Evolutionary conservation across 2,113 vertebrate species (phyloP).

Genomic region (Saccopteryx bilineata): DNA sequence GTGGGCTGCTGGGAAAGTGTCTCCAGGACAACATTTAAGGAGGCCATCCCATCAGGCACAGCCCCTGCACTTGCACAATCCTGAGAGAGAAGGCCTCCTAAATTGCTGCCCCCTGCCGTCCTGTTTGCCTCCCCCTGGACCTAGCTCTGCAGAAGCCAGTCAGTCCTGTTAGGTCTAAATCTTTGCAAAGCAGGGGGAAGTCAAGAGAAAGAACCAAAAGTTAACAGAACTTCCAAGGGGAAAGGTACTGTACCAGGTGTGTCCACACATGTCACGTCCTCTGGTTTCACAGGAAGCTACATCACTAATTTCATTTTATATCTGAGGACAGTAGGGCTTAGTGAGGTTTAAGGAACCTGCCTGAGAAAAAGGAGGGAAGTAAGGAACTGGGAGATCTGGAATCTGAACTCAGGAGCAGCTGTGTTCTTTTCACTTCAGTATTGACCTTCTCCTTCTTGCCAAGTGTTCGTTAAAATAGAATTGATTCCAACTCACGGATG

Average conservation of each 20-base stretch:
- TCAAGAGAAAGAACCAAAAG: not conserved
- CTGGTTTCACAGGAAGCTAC: not conserved
- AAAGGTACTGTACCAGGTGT: not conserved
- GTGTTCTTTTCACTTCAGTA: not conserved
- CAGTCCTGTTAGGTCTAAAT: not conserved
- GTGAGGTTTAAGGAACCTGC: not conserved
- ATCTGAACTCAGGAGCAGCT: not conserved
- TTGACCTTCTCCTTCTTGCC: not conserved
- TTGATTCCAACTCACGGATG: not conserved
- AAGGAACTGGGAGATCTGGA: not conserved
- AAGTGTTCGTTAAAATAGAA: not conserved
- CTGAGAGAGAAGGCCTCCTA: not conserved
- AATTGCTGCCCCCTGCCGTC: not conserved
- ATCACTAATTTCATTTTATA: not conserved
- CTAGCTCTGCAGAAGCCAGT: not conserved
- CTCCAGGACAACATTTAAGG: not conserved
- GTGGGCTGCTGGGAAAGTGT: not conserved
- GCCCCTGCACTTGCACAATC: not conserved
- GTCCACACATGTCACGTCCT: accelerated
- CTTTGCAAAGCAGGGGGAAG: not conserved
- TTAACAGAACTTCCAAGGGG: not conserved
- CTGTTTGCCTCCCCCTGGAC: not conserved
- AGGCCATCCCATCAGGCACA: not conserved
- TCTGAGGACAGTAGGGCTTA: not conserved
- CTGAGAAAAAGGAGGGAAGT: not conserved